Percentiles rank a stretch among this genome's conserved stretches.
Evolutionary conservation across 1,140 invertebrate genomes (phyloP).

Genomic region (Pantala flavescens): DNA sequence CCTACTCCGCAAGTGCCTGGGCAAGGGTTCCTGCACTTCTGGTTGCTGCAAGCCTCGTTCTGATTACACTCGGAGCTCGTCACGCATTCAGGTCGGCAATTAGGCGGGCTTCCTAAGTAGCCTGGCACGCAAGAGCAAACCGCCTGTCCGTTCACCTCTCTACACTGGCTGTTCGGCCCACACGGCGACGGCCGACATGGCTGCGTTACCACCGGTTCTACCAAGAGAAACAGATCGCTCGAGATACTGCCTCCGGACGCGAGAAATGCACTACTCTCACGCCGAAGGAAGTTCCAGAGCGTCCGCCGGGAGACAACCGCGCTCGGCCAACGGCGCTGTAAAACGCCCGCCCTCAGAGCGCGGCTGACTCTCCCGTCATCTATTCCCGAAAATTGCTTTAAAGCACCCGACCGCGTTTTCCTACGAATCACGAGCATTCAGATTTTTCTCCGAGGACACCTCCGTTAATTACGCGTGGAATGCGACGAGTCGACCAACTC

Average conservation of each 20-base stretch:
- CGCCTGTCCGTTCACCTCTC: conserved; percentile 34
- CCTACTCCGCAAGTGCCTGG: conserved; percentile 39
- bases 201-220: conserved; percentile 15
- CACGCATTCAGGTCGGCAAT: conserved; percentile 37
- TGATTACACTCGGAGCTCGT: conserved; percentile 35
- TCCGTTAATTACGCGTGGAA: too few species aligned
- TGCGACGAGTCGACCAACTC: too few species aligned
- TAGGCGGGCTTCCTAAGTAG: conserved; percentile 37
- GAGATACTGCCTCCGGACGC: conserved; percentile 12
- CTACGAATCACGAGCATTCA: too few species aligned
- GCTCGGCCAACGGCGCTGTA: too few species aligned
- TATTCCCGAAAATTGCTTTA: too few species aligned
- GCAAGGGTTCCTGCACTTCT: conserved; percentile 38
- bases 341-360: too few species aligned
- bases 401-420: neutral
- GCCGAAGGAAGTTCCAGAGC: conserved; percentile 27
- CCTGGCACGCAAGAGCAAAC: conserved; percentile 40
- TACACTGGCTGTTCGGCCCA: conserved; percentile 39
- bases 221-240: conserved; percentile 11
- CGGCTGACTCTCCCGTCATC: too few species aligned
- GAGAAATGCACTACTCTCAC: conserved; percentile 15
- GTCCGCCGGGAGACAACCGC: neutral
- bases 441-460: too few species aligned
- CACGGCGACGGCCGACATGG: conserved; percentile 33
- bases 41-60: conserved; percentile 35